These are phyloP conservation scores for Nymphalis c-album DNA, from an alignment of 2,888 invertebrate species.

Conservation along the genomic window DNA sequence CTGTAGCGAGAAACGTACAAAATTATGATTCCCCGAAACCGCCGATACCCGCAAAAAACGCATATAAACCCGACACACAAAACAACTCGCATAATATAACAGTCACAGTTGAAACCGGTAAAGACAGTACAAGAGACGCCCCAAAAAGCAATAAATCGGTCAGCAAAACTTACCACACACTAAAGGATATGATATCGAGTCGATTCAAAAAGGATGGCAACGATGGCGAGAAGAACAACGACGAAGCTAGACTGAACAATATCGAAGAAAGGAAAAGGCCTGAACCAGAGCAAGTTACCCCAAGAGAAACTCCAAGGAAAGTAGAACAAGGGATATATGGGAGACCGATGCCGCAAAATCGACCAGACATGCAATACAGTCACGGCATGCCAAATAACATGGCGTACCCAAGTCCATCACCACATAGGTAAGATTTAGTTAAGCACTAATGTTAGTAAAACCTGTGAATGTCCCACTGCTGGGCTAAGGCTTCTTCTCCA, in stretches of 20 bases:
- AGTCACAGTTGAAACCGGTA: conserved; percentile 82
- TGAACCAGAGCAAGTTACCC: conserved; percentile 68
- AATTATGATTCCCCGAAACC: conserved; percentile 74
- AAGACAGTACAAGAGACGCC: conserved; percentile 80
- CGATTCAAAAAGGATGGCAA: conserved; percentile 85
- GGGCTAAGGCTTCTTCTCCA: too few relatives aligned
- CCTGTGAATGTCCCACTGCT: too few relatives aligned
- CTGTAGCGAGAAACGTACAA: conserved; percentile 66
- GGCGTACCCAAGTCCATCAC: conserved; percentile 73
- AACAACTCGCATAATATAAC: conserved; percentile 74
- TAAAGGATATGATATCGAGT: conserved; percentile 91
- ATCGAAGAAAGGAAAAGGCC: conserved; percentile 81
- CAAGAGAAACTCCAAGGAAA: conserved; percentile 73
- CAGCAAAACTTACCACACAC: conserved; percentile 89
- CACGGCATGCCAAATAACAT: conserved; percentile 70
- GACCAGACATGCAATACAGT: conserved; percentile 74
- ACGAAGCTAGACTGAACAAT: conserved; percentile 82
- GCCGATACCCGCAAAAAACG: conserved; percentile 76
- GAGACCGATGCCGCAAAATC: conserved; percentile 79
- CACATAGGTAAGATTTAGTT: conserved; percentile 70
- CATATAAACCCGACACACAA: conserved; percentile 64
- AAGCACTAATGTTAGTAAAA: too few relatives aligned
- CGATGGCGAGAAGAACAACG: conserved; percentile 78
- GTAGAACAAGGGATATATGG: conserved; percentile 83
- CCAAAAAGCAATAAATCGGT: conserved; percentile 84